phyloP scores from a whole-genome alignment of 2,888 invertebrate genomes.

The Callyntrura sp. region DNA sequence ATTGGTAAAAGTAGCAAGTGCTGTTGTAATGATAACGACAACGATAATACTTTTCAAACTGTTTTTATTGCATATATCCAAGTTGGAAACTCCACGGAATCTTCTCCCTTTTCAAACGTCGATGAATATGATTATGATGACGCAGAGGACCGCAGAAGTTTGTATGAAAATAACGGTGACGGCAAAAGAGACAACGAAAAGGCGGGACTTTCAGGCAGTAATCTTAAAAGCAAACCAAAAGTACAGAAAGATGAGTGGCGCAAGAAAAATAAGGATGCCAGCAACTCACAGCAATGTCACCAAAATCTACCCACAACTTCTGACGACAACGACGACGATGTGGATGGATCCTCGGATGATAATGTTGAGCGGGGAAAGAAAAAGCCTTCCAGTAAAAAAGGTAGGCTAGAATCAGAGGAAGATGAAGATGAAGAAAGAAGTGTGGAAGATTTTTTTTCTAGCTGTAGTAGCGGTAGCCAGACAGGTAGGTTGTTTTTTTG shows the following conservation, averaged over 20 bases:
- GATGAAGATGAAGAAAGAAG: background rate
- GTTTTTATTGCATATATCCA: background rate
- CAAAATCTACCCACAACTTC: background rate
- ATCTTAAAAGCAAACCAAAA: conserved; percentile 21
- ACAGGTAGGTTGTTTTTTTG: background rate
- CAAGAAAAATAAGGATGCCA: conserved; percentile 22
- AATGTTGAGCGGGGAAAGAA: background rate
- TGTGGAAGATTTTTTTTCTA: conserved; percentile 21
- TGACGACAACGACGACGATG: no score
- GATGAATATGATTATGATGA: conserved; percentile 50
- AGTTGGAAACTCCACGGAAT: conserved; percentile 41
- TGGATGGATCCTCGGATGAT: conserved; percentile 25
- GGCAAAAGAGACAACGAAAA: conserved; percentile 15
- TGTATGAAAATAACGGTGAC: conserved; percentile 1
- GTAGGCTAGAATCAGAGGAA: conserved; percentile 8
- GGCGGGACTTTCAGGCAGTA: conserved; percentile 28
- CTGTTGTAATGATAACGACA: background rate
- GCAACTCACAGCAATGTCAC: background rate
- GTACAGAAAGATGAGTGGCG: background rate
- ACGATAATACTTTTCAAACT: conserved; percentile 8
- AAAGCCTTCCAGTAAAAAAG: background rate
- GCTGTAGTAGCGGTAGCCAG: conserved; percentile 29
- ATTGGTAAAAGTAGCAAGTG: no score
- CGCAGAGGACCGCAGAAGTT: background rate
- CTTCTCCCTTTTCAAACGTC: conserved; percentile 56